phyloP scores from a whole-genome alignment of 2,797 vertebrate genomes.

The Steatocranus sp. region DNA sequence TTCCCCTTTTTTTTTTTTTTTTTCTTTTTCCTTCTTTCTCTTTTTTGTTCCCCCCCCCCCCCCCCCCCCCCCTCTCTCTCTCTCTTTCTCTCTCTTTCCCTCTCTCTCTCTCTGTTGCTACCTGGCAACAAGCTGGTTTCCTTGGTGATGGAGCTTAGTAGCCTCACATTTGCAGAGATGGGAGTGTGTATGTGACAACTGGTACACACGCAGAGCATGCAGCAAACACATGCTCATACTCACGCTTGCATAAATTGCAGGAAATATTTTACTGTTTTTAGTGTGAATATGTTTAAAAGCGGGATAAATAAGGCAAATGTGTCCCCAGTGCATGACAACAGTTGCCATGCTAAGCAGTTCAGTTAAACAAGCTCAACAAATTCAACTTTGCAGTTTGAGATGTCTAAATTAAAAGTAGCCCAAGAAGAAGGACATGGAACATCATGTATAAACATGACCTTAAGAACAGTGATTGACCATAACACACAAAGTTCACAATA shows the following conservation, averaged over 20 bases:
- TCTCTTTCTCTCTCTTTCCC: not conserved
- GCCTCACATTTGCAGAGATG: constrained; percentile 58
- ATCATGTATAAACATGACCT: not conserved
- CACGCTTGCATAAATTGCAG: not conserved
- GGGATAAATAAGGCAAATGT: not conserved
- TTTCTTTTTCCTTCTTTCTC: too few species aligned
- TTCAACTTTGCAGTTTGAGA: not conserved
- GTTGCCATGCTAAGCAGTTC: not conserved
- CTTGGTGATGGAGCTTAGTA: constrained; percentile 69
- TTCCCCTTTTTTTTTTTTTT: too few species aligned
- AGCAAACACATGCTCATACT: constrained; percentile 31
- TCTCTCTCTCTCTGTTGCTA: constrained; percentile 54
- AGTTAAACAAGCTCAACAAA: not conserved
- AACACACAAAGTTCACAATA: not conserved
- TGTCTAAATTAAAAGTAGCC: not conserved
- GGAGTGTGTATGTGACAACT: constrained; percentile 47
- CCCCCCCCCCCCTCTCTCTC: too few species aligned
- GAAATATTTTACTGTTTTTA: not conserved
- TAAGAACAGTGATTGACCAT: not conserved
- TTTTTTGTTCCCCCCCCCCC: too few species aligned
- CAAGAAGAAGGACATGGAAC: not conserved
- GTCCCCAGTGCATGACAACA: not conserved
- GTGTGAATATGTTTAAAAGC: not conserved
- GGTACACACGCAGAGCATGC: constrained; percentile 40
- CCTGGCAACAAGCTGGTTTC: constrained; percentile 75